A percentile compares a stretch with the other conserved stretches of the same genome.
These are phyloP conservation scores for Tachysurus vachellii DNA, from an alignment of 2,113 vertebrate species.

Conservation along the genomic window DNA sequence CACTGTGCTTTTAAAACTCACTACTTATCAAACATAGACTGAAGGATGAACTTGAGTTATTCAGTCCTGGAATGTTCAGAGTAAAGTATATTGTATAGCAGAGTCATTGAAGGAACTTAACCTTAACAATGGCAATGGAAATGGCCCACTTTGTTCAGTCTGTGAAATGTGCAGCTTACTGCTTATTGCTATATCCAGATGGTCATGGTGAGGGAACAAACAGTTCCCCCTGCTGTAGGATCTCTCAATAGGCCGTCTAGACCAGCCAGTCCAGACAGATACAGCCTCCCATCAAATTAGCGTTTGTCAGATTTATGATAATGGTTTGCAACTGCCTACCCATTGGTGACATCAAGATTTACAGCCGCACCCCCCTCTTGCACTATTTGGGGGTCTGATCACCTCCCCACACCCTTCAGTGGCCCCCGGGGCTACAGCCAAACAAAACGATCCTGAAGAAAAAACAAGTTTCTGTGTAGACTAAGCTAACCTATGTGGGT, in stretches of 20 bases:
- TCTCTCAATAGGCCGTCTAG: constrained; percentile 99
- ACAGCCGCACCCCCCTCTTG: constrained; percentile 72
- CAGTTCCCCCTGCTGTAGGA: constrained; percentile 91
- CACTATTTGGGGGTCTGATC: constrained; percentile 47
- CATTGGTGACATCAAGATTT: constrained; percentile 99
- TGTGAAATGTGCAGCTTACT: constrained; percentile 89
- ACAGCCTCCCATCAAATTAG: constrained; percentile 99
- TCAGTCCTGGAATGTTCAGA: constrained; percentile 20
- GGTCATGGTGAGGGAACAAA: constrained; percentile 89
- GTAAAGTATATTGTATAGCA: constrained; percentile 28
- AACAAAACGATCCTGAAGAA: constrained; percentile 59
- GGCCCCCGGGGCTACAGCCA: constrained; percentile 42
- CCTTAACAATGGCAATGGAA: constrained; percentile 77
- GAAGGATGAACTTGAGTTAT: background rate
- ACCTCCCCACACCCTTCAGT: constrained; percentile 46
- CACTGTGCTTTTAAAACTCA: background rate
- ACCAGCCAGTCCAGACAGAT: constrained; percentile 99
- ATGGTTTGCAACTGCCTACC: constrained; percentile 97
- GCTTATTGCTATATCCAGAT: constrained; percentile 98
- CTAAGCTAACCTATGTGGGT: constrained; percentile 67
- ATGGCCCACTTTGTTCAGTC: constrained; percentile 84
- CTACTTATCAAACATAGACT: background rate
- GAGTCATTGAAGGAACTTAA: constrained; percentile 37
- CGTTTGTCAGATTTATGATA: constrained; percentile 99
- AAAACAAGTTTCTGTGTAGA: constrained; percentile 58